Evolutionary conservation across 1,140 invertebrate species (phyloP).

Genomic region (Trichonephila clavata): DNA sequence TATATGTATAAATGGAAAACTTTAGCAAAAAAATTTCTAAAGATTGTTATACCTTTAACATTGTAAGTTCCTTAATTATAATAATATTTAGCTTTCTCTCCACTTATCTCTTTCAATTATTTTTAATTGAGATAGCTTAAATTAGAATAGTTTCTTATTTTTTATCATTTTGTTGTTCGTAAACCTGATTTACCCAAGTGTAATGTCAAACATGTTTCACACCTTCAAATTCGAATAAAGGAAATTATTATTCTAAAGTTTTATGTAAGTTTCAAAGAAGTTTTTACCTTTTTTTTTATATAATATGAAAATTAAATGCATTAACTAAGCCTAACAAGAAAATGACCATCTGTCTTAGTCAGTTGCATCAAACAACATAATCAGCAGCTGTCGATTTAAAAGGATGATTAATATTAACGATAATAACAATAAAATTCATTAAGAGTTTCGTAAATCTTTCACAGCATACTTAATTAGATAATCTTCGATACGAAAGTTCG

Average conservation of each 20-base stretch:
- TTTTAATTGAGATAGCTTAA: no score
- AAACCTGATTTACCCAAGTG: no score
- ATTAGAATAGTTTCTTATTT: no score
- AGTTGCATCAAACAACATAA: neutral
- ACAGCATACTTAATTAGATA: constrained; percentile 12
- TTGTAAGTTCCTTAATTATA: no score
- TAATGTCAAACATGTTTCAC: no score
- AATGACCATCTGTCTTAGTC: neutral
- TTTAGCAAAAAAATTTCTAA: no score
- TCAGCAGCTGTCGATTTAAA: constrained; percentile 25
- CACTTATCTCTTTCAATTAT: no score
- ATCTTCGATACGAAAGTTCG: constrained; percentile 4
- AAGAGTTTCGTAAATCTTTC: constrained; percentile 20
- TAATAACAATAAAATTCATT: constrained; percentile 1
- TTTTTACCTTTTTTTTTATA: neutral
- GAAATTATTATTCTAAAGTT: neutral
- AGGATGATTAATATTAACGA: constrained; percentile 9
- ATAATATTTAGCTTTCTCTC: no score
- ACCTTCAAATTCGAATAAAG: no score
- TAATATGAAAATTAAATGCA: neutral
- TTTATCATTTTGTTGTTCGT: no score
- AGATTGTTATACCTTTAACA: no score
- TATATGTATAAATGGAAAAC: no score
- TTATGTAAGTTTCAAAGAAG: neutral
- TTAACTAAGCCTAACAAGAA: neutral